These are phyloP conservation scores for Lasius fuliginosus DNA, from an alignment of 2,888 invertebrate genomes.

Conservation along the genomic window DNA sequence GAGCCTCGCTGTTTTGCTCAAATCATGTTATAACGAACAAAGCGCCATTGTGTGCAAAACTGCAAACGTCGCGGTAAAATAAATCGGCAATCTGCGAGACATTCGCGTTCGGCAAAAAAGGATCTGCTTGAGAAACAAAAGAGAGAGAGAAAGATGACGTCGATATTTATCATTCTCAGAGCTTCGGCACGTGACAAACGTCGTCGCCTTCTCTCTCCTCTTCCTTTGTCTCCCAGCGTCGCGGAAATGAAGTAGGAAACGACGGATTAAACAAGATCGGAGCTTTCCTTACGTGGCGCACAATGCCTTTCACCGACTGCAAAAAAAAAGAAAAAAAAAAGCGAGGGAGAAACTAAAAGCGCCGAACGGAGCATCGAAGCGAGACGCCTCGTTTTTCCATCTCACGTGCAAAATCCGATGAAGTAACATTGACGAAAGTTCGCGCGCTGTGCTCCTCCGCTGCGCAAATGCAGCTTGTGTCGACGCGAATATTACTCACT, in stretches of 20 bases:
- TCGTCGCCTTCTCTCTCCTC: not conserved
- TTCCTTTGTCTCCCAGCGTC: not conserved
- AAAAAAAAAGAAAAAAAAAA: not conserved
- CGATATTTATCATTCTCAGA: not conserved
- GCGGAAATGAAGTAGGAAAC: slow-evolving; percentile 34
- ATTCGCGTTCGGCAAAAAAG: not conserved
- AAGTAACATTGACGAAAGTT: slow-evolving; percentile 68
- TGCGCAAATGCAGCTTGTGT: slow-evolving; percentile 70
- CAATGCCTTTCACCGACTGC: slow-evolving; percentile 48
- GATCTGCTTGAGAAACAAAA: not conserved
- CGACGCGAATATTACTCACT: slow-evolving; percentile 73
- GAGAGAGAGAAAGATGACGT: not conserved
- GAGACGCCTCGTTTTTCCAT: slow-evolving; percentile 30
- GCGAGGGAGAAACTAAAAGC: slow-evolving; percentile 31
- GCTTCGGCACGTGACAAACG: not conserved
- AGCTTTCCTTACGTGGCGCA: slow-evolving; percentile 26
- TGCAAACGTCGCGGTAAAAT: slow-evolving; percentile 1
- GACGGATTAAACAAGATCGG: slow-evolving; percentile 32
- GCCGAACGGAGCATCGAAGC: slow-evolving; percentile 40
- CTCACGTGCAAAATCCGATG: slow-evolving; percentile 31
- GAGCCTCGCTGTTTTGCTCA: not conserved
- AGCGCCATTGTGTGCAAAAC: not conserved
- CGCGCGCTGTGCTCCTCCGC: slow-evolving; percentile 35
- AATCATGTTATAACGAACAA: not conserved
- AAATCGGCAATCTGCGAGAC: not conserved